A percentile compares a stretch with the other conserved stretches of the same genome.
Evolutionary conservation across 1,140 invertebrate genomes (phyloP).

Genomic region (Drosophila athabasca): DNA sequence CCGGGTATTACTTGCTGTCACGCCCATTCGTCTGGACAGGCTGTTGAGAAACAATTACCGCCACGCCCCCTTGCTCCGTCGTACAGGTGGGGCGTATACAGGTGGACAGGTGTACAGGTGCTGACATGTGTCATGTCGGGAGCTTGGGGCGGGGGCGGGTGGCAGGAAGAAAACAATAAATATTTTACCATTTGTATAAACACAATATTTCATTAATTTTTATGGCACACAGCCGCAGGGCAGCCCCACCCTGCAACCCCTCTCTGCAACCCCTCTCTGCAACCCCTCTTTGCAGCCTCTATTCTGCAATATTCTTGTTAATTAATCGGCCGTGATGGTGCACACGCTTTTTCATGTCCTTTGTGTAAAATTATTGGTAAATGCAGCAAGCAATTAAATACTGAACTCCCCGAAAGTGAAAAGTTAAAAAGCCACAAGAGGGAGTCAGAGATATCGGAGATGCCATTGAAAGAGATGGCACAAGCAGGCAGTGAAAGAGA

Average conservation of each 20-base stretch:
- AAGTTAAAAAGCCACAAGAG: conserved; percentile 32
- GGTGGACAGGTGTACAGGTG: conserved; percentile 37
- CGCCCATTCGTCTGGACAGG: conserved; percentile 25
- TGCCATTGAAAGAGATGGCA: no score
- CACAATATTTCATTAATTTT: conserved; percentile 54
- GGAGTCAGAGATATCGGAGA: neutral
- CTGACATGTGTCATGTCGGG: conserved; percentile 35
- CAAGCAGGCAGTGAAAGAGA: no score
- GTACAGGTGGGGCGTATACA: neutral
- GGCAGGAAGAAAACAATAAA: conserved; percentile 39
- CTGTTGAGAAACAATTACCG: conserved; percentile 49
- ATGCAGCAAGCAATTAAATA: conserved; percentile 64
- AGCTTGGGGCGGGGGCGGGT: no score
- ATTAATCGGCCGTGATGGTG: conserved; percentile 38
- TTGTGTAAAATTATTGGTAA: conserved; percentile 54
- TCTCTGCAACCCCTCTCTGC: no score
- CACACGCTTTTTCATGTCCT: conserved; percentile 11
- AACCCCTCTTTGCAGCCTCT: conserved; percentile 27
- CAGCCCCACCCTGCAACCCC: neutral
- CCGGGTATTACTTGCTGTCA: conserved; percentile 29
- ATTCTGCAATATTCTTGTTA: conserved; percentile 35
- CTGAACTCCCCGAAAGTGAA: conserved; percentile 41
- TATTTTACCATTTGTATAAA: conserved; percentile 53
- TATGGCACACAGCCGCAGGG: conserved; percentile 2
- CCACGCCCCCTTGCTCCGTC: conserved; percentile 23